Conservation (phyloP, 2,113 vertebrate species). For the Nematolebias whitei region DNA sequence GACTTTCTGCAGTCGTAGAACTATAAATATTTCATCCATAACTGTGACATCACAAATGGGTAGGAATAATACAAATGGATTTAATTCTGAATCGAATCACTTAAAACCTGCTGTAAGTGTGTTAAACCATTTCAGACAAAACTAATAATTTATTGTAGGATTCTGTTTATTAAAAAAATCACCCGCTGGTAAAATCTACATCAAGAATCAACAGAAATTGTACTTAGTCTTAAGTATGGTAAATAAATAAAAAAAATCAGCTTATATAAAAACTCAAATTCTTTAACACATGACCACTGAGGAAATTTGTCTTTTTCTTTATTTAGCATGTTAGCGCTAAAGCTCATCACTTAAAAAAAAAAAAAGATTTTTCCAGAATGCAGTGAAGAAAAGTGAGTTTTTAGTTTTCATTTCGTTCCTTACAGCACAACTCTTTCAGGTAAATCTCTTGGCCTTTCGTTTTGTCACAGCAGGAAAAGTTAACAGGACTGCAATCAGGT, state of each 20-base stretch:
- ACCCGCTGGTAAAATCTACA: too few relatives aligned
- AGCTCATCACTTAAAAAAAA: constrained; percentile 72
- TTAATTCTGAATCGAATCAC: constrained; percentile 24
- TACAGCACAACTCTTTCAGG: constrained; percentile 48
- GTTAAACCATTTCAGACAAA: too few relatives aligned
- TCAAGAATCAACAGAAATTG: too few relatives aligned
- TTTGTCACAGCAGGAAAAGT: constrained; percentile 11
- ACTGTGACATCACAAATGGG: constrained; percentile 47
- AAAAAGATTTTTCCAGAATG: constrained; percentile 45
- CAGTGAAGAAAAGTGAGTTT: constrained; percentile 52
- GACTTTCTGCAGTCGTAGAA: constrained; percentile 9
- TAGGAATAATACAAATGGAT: constrained; percentile 29
- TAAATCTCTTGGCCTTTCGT: constrained; percentile 47
- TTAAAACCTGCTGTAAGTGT: neutral
- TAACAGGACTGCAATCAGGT: constrained; percentile 28
- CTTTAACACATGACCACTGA: constrained; percentile 48
- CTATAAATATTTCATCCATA: constrained; percentile 43
- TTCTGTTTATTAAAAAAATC: too few relatives aligned
- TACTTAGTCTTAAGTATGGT: too few relatives aligned
- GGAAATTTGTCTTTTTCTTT: constrained; percentile 32
- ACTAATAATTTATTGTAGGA: too few relatives aligned
- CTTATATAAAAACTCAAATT: constrained; percentile 68
- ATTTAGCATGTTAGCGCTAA: constrained; percentile 46
- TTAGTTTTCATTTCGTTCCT: constrained; percentile 17
- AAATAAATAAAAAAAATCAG: too few relatives aligned